Conservation (phyloP, 2,797 vertebrate species). For the Tokudaia tokunoshimensis region DNA sequence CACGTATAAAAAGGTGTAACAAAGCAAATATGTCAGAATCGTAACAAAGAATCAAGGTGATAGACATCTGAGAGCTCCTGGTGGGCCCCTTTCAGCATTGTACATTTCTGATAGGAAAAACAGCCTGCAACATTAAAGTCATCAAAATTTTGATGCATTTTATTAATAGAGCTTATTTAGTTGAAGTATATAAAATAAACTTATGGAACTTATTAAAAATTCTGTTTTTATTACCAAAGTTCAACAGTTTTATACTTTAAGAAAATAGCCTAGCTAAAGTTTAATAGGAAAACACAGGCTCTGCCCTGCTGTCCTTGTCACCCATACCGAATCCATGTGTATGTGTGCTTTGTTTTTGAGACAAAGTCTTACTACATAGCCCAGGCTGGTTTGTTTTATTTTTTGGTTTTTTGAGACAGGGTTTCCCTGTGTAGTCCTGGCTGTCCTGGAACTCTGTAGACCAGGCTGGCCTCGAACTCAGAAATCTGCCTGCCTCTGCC, state of each 20-base stretch:
- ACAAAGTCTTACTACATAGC: background rate
- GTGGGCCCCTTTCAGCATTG: background rate
- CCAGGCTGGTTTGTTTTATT: background rate
- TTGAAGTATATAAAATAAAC: conserved; percentile 33
- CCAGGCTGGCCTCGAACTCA: too few relatives aligned
- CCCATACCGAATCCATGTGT: background rate
- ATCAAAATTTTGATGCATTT: background rate
- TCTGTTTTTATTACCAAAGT: conserved; percentile 30
- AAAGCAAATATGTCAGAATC: conserved; percentile 33
- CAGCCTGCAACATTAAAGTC: conserved; percentile 4
- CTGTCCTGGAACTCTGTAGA: too few relatives aligned
- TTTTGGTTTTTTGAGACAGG: too few relatives aligned
- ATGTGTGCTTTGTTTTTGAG: too few relatives aligned
- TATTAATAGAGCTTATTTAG: conserved; percentile 52
- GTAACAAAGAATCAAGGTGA: background rate
- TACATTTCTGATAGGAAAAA: conserved; percentile 16
- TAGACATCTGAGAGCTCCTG: background rate
- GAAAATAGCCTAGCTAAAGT: background rate
- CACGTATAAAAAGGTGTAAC: background rate
- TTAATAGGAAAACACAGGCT: background rate
- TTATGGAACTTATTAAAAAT: background rate
- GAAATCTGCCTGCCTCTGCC: too few relatives aligned
- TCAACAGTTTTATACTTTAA: conserved; percentile 28
- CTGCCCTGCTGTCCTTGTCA: background rate
- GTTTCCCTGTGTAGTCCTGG: too few relatives aligned